Evolutionary conservation across 2,797 vertebrate species (phyloP), one percentile per base, ranked within the genome.

Genomic region (Darevskia mixta): DNA sequence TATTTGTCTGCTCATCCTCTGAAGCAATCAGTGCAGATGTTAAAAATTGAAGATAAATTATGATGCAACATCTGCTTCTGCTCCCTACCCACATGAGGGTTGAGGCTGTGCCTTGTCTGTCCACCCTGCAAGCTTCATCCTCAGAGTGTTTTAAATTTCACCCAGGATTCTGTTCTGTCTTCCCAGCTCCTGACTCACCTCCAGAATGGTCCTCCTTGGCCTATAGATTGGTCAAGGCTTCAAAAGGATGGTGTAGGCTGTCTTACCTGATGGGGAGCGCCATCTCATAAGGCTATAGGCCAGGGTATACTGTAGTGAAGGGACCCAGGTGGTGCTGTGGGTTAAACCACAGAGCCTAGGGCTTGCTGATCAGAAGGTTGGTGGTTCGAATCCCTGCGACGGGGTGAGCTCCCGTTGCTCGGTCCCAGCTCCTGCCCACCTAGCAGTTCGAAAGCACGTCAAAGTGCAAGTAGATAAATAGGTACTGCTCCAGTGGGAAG

Each of bases 1-100:
- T 82, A 83, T 84, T 72, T 45, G 64, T 25, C 83, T 89, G 69
- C 79, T 79, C 55, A 87, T 11, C 32, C 0, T 79, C 79, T 79
- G 76, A 87, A 84, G 69, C 86, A 32, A 77, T 1, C 29, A 15
- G 58, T n/a, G 66, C 82, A 67, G 4, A 81, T 18, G 17, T 4
- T 11, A 78, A 13, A 20, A 23, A 10, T 78, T 17, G 8, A 9
- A n/a, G 35, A 87, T 89, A 61, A 89, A 85, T 1, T 0, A n/a
- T 79, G 6, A 77, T 4, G 55, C 84, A 8, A 25, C 0, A 75
- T 61, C 87, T n/a, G 23, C 32, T 49, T 90, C 85, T 55, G 90
- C 45, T 4, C 55, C 9, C 35, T 55, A 81, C 61, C 41, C 85
- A 1, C 75, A 79, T 55, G 49, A 32, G 35, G 18, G 38, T 18